Conservation (phyloP, 2,888 invertebrate species). For the Caenorhabditis zanzibari region DNA sequence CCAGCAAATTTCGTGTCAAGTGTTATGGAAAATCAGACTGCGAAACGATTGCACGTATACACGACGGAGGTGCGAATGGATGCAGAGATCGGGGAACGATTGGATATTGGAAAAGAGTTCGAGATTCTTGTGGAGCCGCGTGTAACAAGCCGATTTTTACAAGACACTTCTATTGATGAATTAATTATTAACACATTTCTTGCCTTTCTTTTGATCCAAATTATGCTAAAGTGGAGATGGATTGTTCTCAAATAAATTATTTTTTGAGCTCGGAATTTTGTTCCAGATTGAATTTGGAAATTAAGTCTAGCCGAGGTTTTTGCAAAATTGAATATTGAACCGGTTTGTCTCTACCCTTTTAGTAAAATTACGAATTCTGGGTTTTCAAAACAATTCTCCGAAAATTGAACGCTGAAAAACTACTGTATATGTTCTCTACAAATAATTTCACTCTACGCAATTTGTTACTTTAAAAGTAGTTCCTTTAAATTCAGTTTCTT, state of each 20-base stretch:
- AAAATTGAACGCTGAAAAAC: background rate
- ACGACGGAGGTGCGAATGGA: slow-evolving; percentile 83
- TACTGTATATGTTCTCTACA: no score
- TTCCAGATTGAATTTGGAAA: background rate
- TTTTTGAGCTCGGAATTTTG: background rate
- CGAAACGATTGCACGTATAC: slow-evolving; percentile 81
- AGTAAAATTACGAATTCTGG: no score
- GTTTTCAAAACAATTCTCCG: no score
- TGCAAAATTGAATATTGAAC: no score
- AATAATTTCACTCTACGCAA: no score
- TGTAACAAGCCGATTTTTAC: slow-evolving; percentile 69
- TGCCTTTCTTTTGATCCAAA: background rate
- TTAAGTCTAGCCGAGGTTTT: background rate
- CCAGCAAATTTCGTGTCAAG: slow-evolving; percentile 80
- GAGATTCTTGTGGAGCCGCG: slow-evolving; percentile 67
- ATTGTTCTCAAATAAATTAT: slow-evolving; percentile 47
- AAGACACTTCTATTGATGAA: slow-evolving; percentile 55
- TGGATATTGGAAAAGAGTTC: slow-evolving; percentile 73
- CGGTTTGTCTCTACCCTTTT: no score
- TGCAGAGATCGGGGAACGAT: slow-evolving; percentile 75
- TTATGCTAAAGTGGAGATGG: background rate
- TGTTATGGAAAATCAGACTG: slow-evolving; percentile 83
- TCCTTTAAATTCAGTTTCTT: no score
- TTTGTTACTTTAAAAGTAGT: no score
- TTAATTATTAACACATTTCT: slow-evolving; percentile 3